Evolutionary conservation across 2,797 vertebrate genomes (phyloP).

Genomic region (Poecile montanus): DNA sequence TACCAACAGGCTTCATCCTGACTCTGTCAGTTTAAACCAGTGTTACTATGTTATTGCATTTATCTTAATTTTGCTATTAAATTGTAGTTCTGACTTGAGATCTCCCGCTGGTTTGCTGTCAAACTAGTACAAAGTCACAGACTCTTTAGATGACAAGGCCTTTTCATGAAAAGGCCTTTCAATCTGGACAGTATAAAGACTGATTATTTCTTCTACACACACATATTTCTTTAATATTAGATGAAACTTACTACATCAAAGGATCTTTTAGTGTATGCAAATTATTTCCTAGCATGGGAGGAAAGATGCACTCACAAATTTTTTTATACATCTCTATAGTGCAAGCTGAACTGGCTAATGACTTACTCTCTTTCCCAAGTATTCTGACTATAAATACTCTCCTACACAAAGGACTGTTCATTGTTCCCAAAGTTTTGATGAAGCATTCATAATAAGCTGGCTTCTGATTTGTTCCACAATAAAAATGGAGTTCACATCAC

Average conservation of each 20-base stretch:
- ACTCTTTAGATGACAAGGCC: not conserved
- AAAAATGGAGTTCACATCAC: not conserved
- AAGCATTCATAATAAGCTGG: not conserved
- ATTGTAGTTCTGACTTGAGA: not conserved
- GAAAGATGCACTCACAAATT: not conserved
- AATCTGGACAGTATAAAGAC: not conserved
- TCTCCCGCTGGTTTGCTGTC: not conserved
- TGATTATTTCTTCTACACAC: not conserved
- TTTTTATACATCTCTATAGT: not conserved
- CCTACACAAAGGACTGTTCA: not conserved
- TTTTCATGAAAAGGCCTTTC: not conserved
- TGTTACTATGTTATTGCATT: not conserved
- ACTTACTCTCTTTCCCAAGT: not conserved
- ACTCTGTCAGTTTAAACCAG: not conserved
- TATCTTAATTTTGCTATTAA: not conserved
- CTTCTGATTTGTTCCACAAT: not conserved
- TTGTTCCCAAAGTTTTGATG: slow-evolving; percentile 12
- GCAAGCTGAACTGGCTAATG: not conserved
- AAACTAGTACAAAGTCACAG: not conserved
- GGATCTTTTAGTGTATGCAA: not conserved
- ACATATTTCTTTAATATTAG: not conserved
- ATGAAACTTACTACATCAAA: slow-evolving; percentile 8
- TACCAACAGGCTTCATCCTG: not conserved
- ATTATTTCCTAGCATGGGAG: not conserved
- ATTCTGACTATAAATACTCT: not conserved